Conservation (phyloP, 2,113 vertebrate genomes). For the Phyllostomus discolor region DNA sequence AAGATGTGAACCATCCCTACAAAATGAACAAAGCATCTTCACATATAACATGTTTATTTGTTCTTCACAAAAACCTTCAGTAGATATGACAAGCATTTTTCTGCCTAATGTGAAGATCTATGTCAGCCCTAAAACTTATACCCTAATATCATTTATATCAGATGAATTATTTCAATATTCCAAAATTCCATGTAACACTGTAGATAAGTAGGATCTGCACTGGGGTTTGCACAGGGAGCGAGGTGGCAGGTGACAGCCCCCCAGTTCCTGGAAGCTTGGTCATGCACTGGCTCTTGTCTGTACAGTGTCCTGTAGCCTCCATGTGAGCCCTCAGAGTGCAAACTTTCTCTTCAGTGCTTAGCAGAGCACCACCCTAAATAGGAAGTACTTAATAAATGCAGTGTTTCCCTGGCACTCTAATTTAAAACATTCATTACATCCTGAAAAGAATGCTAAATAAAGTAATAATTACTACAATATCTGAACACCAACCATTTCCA, state of each 20-base stretch:
- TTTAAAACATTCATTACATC: neutral
- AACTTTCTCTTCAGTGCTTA: neutral
- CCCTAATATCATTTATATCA: neutral
- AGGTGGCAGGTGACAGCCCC: neutral
- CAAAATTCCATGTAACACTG: neutral
- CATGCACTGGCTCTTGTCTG: neutral
- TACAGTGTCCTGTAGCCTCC: neutral
- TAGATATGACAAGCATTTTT: neutral
- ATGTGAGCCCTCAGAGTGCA: accelerated
- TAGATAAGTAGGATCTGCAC: neutral
- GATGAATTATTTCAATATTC: neutral
- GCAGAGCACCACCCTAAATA: neutral
- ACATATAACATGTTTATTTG: neutral
- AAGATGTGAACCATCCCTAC: neutral
- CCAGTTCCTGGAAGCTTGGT: neutral
- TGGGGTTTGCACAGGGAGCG: neutral
- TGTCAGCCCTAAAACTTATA: neutral
- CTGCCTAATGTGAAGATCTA: constrained; percentile 1
- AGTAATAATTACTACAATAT: neutral
- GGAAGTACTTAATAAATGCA: neutral
- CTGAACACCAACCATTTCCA: neutral
- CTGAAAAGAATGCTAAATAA: neutral
- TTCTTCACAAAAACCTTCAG: neutral
- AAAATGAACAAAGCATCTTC: neutral
- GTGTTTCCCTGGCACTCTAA: neutral